phyloP scores from a whole-genome alignment of 2,797 vertebrate species.

The Poeciliopsis infans region DNA sequence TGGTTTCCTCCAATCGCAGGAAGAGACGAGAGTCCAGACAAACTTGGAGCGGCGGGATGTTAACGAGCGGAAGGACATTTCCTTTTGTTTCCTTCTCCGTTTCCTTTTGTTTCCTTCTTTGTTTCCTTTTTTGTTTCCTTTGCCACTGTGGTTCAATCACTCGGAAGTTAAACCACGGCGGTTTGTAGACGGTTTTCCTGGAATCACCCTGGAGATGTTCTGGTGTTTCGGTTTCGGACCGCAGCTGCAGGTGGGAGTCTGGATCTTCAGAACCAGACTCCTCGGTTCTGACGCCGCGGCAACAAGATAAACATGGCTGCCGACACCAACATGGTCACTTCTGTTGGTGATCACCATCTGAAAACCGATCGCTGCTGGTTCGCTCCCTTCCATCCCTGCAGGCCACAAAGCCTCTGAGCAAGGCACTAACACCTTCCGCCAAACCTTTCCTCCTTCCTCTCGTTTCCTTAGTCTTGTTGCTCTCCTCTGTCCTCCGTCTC shows the following conservation, averaged over 20 bases:
- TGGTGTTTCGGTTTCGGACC: no score
- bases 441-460: no score
- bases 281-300: slow-evolving; percentile 22
- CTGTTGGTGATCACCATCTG: no score
- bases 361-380: not conserved
- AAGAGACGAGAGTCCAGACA: slow-evolving; percentile 60
- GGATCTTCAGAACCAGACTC: slow-evolving; percentile 79
- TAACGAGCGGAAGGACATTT: slow-evolving; percentile 75
- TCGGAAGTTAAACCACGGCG: slow-evolving; percentile 81
- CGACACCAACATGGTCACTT: slow-evolving; percentile 3
- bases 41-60: slow-evolving; percentile 78
- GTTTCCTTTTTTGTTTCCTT: no score
- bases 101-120: slow-evolving; percentile 12
- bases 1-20: slow-evolving; percentile 64
- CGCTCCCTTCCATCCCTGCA: no score
- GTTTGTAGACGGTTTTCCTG: slow-evolving; percentile 70
- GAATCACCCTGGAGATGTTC: slow-evolving; percentile 60
- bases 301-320: no score
- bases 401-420: no score
- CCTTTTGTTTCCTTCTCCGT: no score
- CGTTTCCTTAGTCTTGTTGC: not conserved
- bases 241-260: slow-evolving; percentile 42
- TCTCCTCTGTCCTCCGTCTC: not conserved
- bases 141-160: slow-evolving; percentile 69
- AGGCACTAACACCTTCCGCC: no score